Evolutionary conservation across 2,888 invertebrate genomes (phyloP).

Genomic region (Folsomia manolachei): DNA sequence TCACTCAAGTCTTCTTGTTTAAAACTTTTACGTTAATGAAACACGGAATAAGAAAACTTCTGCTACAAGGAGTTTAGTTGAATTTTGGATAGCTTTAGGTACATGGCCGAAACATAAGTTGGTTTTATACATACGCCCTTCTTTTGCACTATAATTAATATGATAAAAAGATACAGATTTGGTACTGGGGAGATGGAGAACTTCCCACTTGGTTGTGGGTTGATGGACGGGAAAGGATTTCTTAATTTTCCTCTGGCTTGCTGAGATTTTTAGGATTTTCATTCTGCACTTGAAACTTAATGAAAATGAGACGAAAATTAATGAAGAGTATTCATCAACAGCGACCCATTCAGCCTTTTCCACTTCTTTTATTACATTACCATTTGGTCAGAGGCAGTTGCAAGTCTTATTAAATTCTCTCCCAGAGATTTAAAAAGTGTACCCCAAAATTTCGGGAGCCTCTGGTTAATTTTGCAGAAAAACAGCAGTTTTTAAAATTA

Average conservation of each 20-base stretch:
- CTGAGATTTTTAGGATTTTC: too few species aligned
- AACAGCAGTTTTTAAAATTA: too few species aligned
- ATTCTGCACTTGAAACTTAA: background rate
- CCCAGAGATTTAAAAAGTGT: too few species aligned
- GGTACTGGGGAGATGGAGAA: too few species aligned
- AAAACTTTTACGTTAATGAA: conserved; percentile 19
- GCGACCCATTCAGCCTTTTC: background rate
- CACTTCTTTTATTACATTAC: background rate
- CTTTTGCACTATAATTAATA: too few species aligned
- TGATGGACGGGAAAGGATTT: background rate
- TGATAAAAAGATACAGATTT: conserved; percentile 7
- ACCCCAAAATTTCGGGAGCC: too few species aligned
- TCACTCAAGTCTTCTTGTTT: background rate
- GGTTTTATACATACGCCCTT: background rate
- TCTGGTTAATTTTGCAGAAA: too few species aligned
- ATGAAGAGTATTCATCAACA: background rate
- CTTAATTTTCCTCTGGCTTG: background rate
- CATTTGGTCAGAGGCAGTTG: background rate
- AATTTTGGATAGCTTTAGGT: too few species aligned
- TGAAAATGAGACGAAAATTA: background rate
- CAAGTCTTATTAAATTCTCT: too few species aligned
- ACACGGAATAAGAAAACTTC: conserved; percentile 1
- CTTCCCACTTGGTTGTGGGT: background rate
- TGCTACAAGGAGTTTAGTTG: background rate
- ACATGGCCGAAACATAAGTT: background rate